Evolutionary conservation across 2,797 vertebrate species (phyloP).

Genomic region (Cryptoprocta ferox): DNA sequence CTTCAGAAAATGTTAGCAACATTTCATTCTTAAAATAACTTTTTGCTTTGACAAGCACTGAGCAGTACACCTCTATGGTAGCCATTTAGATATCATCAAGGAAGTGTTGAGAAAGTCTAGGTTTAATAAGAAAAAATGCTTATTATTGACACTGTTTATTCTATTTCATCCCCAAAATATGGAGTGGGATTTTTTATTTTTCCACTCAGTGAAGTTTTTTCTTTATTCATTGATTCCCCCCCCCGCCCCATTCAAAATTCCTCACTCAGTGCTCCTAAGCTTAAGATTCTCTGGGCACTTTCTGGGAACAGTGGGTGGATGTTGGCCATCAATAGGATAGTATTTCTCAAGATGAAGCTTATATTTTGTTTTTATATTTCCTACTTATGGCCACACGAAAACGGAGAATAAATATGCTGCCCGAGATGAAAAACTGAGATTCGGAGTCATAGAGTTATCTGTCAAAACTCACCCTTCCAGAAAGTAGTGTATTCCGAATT

Average conservation of each 20-base stretch:
- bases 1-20: slow-evolving; percentile 51
- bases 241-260: not conserved
- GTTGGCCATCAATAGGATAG: not conserved
- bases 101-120: not conserved
- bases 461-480: not conserved
- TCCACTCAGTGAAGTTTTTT: not conserved
- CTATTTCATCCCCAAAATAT: not conserved
- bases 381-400: not conserved
- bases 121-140: not conserved
- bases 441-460: not conserved
- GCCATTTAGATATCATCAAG: not conserved
- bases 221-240: not conserved
- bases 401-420: not conserved
- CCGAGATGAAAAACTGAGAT: not conserved
- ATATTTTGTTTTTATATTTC: not conserved
- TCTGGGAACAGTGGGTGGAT: not conserved
- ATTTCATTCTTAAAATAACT: slow-evolving; percentile 49
- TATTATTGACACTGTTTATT: slow-evolving; percentile 10
- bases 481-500: not conserved
- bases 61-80: not conserved
- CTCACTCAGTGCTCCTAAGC: not conserved
- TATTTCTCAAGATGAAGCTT: not conserved
- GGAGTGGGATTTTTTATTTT: not conserved
- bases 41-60: slow-evolving; percentile 27
- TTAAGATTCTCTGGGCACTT: not conserved